Evolutionary conservation across 2,797 vertebrate species (phyloP), one percentile per base, ranked within the genome.

Genomic region (Rousettus madagascariensis): DNA sequence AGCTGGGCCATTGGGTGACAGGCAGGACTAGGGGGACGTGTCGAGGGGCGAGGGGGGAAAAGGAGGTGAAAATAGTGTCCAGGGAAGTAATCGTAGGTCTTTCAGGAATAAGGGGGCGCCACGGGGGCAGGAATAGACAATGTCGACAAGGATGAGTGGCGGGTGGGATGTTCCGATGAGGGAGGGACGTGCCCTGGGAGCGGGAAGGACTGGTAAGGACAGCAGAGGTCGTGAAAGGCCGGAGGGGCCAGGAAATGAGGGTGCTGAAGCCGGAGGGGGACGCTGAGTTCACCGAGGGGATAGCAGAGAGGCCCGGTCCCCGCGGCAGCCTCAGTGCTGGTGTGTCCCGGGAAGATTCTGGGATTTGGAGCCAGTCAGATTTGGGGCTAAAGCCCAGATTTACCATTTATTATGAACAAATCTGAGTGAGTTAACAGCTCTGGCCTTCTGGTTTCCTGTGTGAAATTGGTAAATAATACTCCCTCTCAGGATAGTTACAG

Each of bases 141-240:
- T 8, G 19, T 6, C 41, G 12, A 0, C 28, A 16, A 0, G 22
- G 69, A 38, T 11, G 9, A 33, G 20, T 22, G 1, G 22, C 6
- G 8, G 41, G 61, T 3, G 12, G 17, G 19, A 8, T 0, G 12
- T 22, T 24, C 11, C 4, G 17, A 26, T 2, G 19, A 57, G 38
- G n/a, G 24, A 3, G 2, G 11, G 22, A 49, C 0, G 0, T 0
- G 8, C 53, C 3, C 30, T 49, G 16, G 55, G 5, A 2, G 22
- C 15, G 24, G 20, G 33, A 36, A 4, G 0, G 16, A 2, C 20
- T 7, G 65, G 36, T 5, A 5, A 74, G n/a, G 65, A 9, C 17
- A 12, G 2, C 16, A 2, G 6, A 43, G 43, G 43, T 11, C 43
- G 43, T 28, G 51, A 43, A 68, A 15, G 41, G 10, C 6, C 0